phyloP scores from a whole-genome alignment of 2,888 invertebrate species.

The Nasonia oneida region DNA sequence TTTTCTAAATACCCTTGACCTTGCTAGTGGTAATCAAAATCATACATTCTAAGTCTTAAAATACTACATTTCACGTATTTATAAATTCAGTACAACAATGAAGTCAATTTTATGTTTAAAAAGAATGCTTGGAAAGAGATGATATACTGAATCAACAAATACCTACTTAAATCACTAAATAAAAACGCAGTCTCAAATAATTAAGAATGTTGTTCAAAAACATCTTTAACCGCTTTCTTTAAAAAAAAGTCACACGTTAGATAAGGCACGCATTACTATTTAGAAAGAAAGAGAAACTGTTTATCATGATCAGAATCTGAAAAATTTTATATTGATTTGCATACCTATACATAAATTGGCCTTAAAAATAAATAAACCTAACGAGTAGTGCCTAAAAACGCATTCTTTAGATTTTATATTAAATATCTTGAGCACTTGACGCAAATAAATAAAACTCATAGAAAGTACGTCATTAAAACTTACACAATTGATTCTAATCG shows the following conservation, averaged over 20 bases:
- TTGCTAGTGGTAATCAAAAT: not conserved
- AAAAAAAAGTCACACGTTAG: conserved; percentile 12
- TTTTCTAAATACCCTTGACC: conserved; percentile 1
- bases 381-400: not conserved
- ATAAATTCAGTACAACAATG: conserved; percentile 12
- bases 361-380: conserved; percentile 33
- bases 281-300: conserved; percentile 9
- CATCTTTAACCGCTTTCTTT: not conserved
- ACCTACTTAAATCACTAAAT: conserved; percentile 30
- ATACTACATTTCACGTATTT: conserved; percentile 39
- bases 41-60: conserved; percentile 29
- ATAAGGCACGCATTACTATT: conserved; percentile 40
- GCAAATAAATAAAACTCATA: conserved; percentile 54
- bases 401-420: conserved; percentile 24
- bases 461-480: conserved; percentile 17
- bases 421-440: conserved; percentile 44
- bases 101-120: not conserved
- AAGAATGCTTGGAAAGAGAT: not conserved
- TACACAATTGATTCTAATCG: conserved; percentile 32
- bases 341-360: not conserved
- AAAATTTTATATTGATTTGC: conserved; percentile 15
- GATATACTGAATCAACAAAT: conserved; percentile 13
- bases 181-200: conserved; percentile 29
- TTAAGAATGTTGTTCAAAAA: conserved; percentile 13
- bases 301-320: conserved; percentile 18